A percentile compares a stretch with the other conserved stretches of the same genome.
phyloP scores from a whole-genome alignment of 2,113 vertebrate genomes.

The Raja brachyura region DNA sequence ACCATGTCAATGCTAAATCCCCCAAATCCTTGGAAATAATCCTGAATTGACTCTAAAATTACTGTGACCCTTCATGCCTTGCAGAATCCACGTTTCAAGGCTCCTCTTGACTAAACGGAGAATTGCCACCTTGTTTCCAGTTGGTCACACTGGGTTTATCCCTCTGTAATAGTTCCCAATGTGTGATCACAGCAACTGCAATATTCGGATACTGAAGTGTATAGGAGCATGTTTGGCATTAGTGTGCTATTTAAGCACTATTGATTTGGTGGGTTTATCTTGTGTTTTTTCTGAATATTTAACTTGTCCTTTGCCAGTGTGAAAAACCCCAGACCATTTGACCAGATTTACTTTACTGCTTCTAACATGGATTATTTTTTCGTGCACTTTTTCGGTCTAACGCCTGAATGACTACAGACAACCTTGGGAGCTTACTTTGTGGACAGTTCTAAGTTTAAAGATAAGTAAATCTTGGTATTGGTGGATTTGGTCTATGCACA shows the following conservation, averaged over 20 bases:
- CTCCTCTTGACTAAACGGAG: not conserved
- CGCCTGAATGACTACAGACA: too few species aligned
- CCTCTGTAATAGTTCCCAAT: not conserved
- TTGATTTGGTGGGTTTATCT: not conserved
- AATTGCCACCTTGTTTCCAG: not conserved
- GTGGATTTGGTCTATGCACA: too few species aligned
- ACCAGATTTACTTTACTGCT: not conserved
- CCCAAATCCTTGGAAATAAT: not conserved
- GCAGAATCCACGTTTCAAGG: not conserved
- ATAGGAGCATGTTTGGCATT: not conserved
- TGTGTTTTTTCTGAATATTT: not conserved
- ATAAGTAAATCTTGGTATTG: too few species aligned
- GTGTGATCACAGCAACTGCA: not conserved
- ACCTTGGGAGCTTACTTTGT: too few species aligned
- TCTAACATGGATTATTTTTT: not conserved
- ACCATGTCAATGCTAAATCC: not conserved
- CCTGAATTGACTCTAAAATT: not conserved
- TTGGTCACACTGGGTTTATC: not conserved
- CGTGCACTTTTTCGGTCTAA: too few species aligned
- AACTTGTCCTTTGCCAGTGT: not conserved
- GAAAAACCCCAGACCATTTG: not conserved
- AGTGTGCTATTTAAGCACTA: not conserved
- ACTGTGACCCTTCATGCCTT: not conserved
- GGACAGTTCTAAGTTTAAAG: too few species aligned
- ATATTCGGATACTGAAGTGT: not conserved